These are phyloP conservation scores for Lepidochitona cinerea DNA, from an alignment of 2,888 invertebrate genomes.

Conservation along the genomic window DNA sequence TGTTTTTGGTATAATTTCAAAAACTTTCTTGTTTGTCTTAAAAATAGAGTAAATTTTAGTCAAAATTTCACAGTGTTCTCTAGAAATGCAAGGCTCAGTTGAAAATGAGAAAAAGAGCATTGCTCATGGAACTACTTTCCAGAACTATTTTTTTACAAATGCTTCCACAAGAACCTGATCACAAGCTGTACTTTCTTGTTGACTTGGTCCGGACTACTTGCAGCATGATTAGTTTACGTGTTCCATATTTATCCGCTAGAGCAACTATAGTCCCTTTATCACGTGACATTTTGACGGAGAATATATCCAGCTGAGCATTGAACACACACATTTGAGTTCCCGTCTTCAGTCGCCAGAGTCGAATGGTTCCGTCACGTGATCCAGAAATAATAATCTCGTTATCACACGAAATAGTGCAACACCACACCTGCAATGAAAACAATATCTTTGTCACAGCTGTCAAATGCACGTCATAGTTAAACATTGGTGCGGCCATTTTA, in stretches of 20 bases:
- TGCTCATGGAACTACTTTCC: no score
- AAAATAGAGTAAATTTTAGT: no score
- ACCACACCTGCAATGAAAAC: conserved; percentile 65
- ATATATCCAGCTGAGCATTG: conserved; percentile 68
- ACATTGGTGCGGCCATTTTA: no score
- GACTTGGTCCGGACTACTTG: conserved; percentile 65
- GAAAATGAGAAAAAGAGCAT: no score
- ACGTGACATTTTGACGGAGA: conserved; percentile 67
- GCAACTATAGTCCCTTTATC: conserved; percentile 70
- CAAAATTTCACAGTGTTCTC: no score
- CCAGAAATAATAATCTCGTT: conserved; percentile 69
- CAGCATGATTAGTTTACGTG: conserved; percentile 70
- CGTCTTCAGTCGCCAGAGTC: conserved; percentile 66
- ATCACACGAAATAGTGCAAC: conserved; percentile 66
- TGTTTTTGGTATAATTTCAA: no score
- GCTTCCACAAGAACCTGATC: no score
- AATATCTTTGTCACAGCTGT: no score
- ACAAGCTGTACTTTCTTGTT: conserved; percentile 54
- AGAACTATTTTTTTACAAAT: no score
- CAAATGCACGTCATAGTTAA: no score
- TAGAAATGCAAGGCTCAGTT: no score
- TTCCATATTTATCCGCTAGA: conserved; percentile 68
- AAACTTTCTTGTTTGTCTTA: no score
- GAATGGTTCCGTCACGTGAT: conserved; percentile 68
- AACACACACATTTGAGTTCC: conserved; percentile 67